Percentiles rank a stretch among this genome's conserved stretches.
Evolutionary conservation across 2,113 vertebrate species (phyloP).

Genomic region (Arvicanthis niloticus): DNA sequence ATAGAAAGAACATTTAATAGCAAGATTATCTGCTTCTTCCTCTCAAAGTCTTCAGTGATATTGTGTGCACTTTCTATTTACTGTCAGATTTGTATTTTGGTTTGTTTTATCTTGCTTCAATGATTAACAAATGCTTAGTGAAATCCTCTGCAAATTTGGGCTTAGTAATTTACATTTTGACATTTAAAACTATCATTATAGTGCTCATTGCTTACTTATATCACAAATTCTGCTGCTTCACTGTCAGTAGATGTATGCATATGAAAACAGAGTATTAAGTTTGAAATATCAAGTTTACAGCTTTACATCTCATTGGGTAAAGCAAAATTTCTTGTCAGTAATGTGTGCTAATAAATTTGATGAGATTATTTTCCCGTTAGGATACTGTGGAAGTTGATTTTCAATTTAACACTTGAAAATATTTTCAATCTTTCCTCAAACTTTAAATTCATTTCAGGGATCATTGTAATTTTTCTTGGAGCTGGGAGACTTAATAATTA

Average conservation of each 20-base stretch:
- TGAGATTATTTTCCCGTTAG: constrained; percentile 39
- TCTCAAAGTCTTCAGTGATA: constrained; percentile 26
- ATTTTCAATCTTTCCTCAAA: background rate
- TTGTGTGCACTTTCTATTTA: background rate
- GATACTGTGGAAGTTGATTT: background rate
- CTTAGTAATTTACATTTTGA: constrained; percentile 58
- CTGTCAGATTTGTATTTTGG: constrained; percentile 23
- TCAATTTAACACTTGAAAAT: constrained; percentile 56
- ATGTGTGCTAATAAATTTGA: background rate
- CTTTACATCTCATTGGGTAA: constrained; percentile 48
- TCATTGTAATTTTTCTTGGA: background rate
- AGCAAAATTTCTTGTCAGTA: constrained; percentile 11
- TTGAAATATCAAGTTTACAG: constrained; percentile 64
- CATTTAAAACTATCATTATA: constrained; percentile 61
- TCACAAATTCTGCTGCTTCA: background rate
- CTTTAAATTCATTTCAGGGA: constrained; percentile 28
- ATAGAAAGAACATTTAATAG: background rate
- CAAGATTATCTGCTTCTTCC: background rate
- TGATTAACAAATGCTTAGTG: constrained; percentile 7
- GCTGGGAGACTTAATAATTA: background rate
- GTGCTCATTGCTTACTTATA: background rate
- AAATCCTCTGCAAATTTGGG: constrained; percentile 16
- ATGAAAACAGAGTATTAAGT: constrained; percentile 26
- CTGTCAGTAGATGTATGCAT: constrained; percentile 13
- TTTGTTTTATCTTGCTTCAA: background rate